Conservation (phyloP, 2,797 vertebrate species). For the Notamacropus eugenii region DNA sequence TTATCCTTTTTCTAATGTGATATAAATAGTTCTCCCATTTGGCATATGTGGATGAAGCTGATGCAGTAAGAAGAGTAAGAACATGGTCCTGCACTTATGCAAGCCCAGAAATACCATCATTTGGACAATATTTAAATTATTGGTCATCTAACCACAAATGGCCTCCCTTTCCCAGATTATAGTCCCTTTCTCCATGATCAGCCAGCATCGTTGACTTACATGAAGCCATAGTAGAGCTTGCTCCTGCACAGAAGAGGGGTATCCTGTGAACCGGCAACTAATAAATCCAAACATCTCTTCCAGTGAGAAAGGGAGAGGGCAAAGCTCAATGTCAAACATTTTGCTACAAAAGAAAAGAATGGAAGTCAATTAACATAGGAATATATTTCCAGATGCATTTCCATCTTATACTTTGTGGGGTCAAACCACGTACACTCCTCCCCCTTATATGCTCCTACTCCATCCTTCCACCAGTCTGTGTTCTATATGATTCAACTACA, state of each 20-base stretch:
- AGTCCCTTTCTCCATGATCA: slow-evolving; percentile 19
- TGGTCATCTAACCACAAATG: not conserved
- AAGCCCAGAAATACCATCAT: not conserved
- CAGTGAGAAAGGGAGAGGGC: slow-evolving; percentile 99
- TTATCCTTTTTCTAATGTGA: slow-evolving; percentile 8
- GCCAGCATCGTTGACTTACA: slow-evolving; percentile 86
- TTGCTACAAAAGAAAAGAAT: slow-evolving; percentile 89
- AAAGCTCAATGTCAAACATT: slow-evolving; percentile 99
- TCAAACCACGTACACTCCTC: not conserved
- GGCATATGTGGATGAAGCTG: not conserved
- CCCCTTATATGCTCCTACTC: not conserved
- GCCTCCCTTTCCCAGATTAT: not conserved
- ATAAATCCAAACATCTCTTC: slow-evolving; percentile 99
- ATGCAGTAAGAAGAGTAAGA: not conserved
- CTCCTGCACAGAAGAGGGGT: slow-evolving; percentile 97
- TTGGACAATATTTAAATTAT: not conserved
- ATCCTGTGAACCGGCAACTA: slow-evolving; percentile 98
- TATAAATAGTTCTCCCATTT: slow-evolving; percentile 5
- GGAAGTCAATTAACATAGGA: slow-evolving; percentile 52
- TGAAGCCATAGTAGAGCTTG: slow-evolving; percentile 99
- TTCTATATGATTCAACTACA: not conserved
- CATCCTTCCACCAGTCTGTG: not conserved
- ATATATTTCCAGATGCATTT: not conserved
- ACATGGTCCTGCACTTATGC: not conserved
- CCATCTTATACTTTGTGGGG: not conserved